These are phyloP conservation scores for Margaritifera margaritifera DNA, from an alignment of 2,888 invertebrate species.

Conservation along the genomic window DNA sequence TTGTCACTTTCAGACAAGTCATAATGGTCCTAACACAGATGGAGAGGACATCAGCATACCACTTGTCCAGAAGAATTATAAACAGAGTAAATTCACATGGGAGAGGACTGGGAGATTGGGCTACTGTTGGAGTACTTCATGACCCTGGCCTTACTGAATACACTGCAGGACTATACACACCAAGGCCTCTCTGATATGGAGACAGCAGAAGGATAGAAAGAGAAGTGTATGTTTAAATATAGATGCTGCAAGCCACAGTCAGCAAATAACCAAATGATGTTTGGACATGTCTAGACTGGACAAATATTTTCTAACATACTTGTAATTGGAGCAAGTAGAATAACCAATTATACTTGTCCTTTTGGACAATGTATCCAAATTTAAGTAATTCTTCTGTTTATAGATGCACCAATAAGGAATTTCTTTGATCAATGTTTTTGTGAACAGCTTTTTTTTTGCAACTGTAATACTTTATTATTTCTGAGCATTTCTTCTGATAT, in stretches of 20 bases:
- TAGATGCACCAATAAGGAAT: no score
- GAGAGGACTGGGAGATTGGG: constrained; percentile 93
- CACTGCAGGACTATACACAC: constrained; percentile 89
- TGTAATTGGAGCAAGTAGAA: no score
- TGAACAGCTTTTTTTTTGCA: no score
- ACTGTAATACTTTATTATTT: no score
- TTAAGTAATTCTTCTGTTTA: no score
- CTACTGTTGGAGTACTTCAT: constrained; percentile 82
- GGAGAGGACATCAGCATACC: constrained; percentile 95
- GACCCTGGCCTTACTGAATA: constrained; percentile 82
- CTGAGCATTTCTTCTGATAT: no score
- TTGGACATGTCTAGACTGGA: neutral
- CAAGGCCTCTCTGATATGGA: constrained; percentile 52
- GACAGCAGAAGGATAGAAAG: neutral
- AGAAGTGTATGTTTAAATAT: no score
- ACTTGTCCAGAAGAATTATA: constrained; percentile 93
- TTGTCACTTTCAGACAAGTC: constrained; percentile 82
- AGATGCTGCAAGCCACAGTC: neutral
- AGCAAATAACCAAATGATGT: neutral
- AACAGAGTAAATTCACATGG: constrained; percentile 86
- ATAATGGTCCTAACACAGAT: constrained; percentile 95
- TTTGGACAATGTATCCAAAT: no score
- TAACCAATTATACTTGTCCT: no score
- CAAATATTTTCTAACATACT: no score
- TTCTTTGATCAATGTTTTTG: no score